Conservation (phyloP, 2,113 vertebrate genomes). For the Zosterops pallidus region DNA sequence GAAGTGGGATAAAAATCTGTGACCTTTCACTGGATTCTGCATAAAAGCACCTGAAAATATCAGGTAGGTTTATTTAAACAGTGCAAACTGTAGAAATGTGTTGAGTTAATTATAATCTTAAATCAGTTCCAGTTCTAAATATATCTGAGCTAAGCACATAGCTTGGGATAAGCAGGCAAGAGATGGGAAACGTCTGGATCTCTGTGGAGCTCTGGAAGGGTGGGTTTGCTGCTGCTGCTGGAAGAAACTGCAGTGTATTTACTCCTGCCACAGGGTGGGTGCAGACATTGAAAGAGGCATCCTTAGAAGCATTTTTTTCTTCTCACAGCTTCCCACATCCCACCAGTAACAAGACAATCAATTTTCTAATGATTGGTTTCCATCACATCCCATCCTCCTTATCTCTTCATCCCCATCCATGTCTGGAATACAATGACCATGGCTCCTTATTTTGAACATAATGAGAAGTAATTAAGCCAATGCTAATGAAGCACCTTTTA, state of each 20-base stretch:
- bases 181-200: neutral
- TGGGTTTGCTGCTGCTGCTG: neutral
- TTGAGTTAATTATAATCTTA: neutral
- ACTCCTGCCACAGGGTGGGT: neutral
- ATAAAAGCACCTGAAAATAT: neutral
- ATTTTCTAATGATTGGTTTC: neutral
- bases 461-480: neutral
- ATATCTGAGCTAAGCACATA: neutral
- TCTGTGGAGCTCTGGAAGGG: neutral
- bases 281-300: neutral
- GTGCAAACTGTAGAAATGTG: neutral
- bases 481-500: neutral
- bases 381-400: neutral
- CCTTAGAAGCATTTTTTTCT: neutral
- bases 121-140: neutral
- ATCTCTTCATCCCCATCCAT: neutral
- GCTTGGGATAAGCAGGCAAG: neutral
- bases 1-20: neutral
- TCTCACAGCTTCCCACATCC: neutral
- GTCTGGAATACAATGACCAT: neutral
- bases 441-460: neutral
- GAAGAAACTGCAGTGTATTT: neutral
- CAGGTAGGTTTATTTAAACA: neutral
- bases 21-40: neutral
- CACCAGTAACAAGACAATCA: neutral